Percentiles rank a stretch among this genome's conserved stretches.
Conservation (phyloP, 1,140 invertebrate species). For the Chrysopa pallens region DNA sequence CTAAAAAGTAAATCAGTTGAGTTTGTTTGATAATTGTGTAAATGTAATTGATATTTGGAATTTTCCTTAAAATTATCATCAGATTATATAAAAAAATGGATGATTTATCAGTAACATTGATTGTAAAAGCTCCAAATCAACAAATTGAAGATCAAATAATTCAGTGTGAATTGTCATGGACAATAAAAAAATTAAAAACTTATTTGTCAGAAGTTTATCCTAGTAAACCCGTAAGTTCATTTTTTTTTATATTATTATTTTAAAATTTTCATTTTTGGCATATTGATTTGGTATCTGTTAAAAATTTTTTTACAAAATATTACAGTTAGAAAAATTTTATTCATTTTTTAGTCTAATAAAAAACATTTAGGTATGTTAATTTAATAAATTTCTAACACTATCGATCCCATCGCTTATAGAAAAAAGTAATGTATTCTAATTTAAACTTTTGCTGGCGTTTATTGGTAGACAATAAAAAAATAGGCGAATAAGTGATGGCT, state of each 20-base stretch:
- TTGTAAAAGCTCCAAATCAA: constrained; percentile 79
- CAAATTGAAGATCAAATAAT: constrained; percentile 73
- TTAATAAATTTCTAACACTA: no score
- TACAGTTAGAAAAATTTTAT: no score
- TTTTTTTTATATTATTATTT: not conserved
- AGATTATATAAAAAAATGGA: constrained; percentile 16
- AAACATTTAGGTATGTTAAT: no score
- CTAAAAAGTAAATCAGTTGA: no score
- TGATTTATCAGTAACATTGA: constrained; percentile 39
- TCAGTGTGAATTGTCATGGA: constrained; percentile 66
- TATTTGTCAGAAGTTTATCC: constrained; percentile 72
- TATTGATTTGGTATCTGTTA: not conserved
- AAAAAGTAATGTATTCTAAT: not conserved
- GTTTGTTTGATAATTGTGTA: no score
- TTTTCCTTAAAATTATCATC: no score
- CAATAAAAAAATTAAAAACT: constrained; percentile 64
- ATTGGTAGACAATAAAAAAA: no score
- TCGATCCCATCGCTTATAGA: not conserved
- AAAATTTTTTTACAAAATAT: not conserved
- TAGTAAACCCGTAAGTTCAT: constrained; percentile 64
- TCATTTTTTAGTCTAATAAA: no score
- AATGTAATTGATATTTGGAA: no score
- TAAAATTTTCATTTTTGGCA: constrained; percentile 1
- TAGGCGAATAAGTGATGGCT: no score
- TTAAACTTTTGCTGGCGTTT: not conserved